Base-by-base conservation (phyloP, 2,888 invertebrate genomes). In the Dilophus febrilis region DNA sequence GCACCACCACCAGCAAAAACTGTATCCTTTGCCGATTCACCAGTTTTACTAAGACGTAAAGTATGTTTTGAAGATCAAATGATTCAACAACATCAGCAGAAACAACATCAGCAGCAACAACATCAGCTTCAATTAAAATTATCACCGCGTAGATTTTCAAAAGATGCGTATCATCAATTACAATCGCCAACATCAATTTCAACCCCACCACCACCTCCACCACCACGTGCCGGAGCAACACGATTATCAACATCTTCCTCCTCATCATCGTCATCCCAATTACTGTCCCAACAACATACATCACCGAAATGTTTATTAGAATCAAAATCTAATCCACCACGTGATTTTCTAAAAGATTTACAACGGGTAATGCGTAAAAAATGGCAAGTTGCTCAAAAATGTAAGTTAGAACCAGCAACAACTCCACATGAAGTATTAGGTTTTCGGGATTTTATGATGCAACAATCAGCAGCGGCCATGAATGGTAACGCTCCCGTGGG, bases 331-430 rank as follows among this genome's bases (percentile, higher is more conserved):
- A 78, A 77, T 51, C 82, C 84, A 3, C 81, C 83, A 1, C 74
- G 76, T 19, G 84, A 84, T 42, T 90, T 91, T 54, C 66, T 91
- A 34, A 81, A 83, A 55, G 90, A 91, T 58, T 65, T 91, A 36
- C 90, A 91, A 54, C 69, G 88, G 38, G 90, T 91, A 1, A 90
- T 91, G 85, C 72, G 85, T 47, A 88, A 88, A 54, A 91, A 91
- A 53, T 85, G 85, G 85, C 85, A 87, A 53, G 87, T 90, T 1
- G 88, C 90, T 3, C 88, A 91, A 54, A 90, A 90, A 56, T 87
- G 90, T 54, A 85, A 87, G 59, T 64, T 81, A 18, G 88, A 90
- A 57, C 77, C 79, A 12, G 75, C 80, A n/a, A 85, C 86, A 2
- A 85, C 85, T 30, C 88, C 90, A 0, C 87, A 88, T 54, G 87